These are phyloP conservation scores for Eristalis intricaria DNA, from an alignment of 2,888 invertebrate genomes.

Conservation along the genomic window DNA sequence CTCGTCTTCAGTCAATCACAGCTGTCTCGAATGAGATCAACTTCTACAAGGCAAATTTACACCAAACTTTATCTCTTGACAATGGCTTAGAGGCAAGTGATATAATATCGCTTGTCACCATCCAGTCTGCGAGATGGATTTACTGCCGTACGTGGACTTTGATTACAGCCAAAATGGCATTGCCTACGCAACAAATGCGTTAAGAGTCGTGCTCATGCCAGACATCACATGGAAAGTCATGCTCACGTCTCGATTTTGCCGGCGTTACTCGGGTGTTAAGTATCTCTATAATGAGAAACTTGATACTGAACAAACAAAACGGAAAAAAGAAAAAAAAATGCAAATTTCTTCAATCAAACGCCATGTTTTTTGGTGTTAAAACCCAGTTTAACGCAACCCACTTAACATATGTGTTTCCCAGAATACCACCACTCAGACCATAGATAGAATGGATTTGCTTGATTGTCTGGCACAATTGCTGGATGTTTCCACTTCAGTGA, in stretches of 20 bases:
- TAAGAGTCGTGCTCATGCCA: neutral
- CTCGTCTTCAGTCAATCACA: neutral
- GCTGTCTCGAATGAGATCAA: neutral
- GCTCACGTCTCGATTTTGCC: neutral
- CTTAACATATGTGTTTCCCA: neutral
- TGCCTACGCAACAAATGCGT: neutral
- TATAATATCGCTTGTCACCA: constrained; percentile 10
- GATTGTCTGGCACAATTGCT: neutral
- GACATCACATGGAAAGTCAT: neutral
- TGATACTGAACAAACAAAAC: neutral
- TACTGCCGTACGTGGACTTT: constrained; percentile 15
- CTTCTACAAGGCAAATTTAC: neutral
- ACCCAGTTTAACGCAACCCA: neutral
- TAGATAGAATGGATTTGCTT: constrained; percentile 3
- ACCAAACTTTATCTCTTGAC: neutral
- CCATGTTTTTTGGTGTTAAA: neutral
- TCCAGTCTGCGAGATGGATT: constrained; percentile 10
- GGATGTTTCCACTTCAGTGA: constrained; percentile 3
- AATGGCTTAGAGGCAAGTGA: neutral
- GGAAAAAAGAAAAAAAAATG: neutral
- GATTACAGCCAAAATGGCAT: constrained; percentile 8
- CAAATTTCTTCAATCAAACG: neutral
- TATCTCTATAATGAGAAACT: neutral
- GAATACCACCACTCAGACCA: neutral
- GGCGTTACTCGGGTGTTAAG: neutral